phyloP scores from a whole-genome alignment of 2,888 invertebrate species.

The Lasioglossum lativentre region DNA sequence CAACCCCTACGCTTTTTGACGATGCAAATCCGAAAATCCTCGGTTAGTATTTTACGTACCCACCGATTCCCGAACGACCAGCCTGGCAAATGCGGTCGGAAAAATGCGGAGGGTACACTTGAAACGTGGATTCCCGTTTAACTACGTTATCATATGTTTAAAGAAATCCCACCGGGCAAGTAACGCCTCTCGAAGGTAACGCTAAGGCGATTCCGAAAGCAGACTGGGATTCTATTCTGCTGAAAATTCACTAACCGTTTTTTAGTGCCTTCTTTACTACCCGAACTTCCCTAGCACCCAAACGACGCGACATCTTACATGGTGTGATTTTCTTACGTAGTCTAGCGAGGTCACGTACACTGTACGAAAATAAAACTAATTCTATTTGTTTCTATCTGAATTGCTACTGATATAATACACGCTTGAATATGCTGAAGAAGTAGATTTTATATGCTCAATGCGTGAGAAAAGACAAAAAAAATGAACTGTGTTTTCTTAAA shows the following conservation, averaged over 20 bases:
- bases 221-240: neutral
- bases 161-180: conserved; percentile 33
- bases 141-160: conserved; percentile 51
- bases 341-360: too few relatives aligned
- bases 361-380: too few relatives aligned
- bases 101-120: conserved; percentile 10
- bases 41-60: conserved; percentile 38
- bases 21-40: conserved; percentile 57
- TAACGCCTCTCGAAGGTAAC: neutral
- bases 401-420: too few relatives aligned
- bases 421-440: too few relatives aligned
- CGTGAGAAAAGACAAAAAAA: too few relatives aligned
- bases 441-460: too few relatives aligned
- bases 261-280: neutral
- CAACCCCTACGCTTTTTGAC: conserved; percentile 28
- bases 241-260: neutral
- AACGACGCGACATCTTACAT: neutral
- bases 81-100: neutral
- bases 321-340: too few relatives aligned
- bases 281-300: neutral
- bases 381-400: too few relatives aligned
- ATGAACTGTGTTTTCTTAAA: too few relatives aligned
- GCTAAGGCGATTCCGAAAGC: neutral
- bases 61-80: conserved; percentile 12
- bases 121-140: conserved; percentile 41